Evolutionary conservation across 92 coral and sea anemone genomes (phyloP), one percentile per base, ranked within the genome.

Genomic region (Parazoanthus swiftii): DNA sequence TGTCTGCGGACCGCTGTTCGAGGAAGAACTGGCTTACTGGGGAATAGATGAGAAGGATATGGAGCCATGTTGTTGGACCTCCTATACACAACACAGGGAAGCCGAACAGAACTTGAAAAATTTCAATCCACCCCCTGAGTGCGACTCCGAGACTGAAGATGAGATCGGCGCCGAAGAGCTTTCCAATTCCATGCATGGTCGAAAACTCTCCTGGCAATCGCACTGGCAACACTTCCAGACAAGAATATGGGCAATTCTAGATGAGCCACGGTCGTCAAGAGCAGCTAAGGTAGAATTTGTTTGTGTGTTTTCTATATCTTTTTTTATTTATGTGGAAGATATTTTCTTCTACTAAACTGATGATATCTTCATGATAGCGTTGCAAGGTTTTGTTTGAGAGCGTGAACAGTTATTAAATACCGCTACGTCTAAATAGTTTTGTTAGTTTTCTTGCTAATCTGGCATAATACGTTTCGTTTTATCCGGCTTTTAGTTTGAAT

Each of bases 31-130:
- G 21, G 93, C 92, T 3, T 96, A 96, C 77, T 96, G 98, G 98
- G 98, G 98, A 21, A 96, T 96, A 23, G 98, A 96, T 70, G 98
- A 96, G 88, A 96, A 96, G 77, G 98, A 96, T 21, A 96, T 96
- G 98, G 98, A 96, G 54, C 98, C 96, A 1, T 96, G 98, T 59
- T 96, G 98, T n/a, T 96, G 98, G 98, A 92, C 96, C 0, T 93
- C 94, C 4, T 96, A 96, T 77, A 94, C 91, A 16, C 98, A 96
- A 56, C 98, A 96, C 85, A 85, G 98, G 54, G 98, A 96, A 15
- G 98, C 98, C 3, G 99, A 96, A 74, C 91, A 96, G 74, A 96
- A 96, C 76, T 86, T 96, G 76, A 96, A 95, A 71, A 95, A 95
- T 90, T 94, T 94, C 63, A 94, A 93, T 37, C 87, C 87, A 9